A percentile compares a stretch with the other conserved stretches of the same genome.
Conservation (phyloP, 23 tunicate species). For the Phallusia fumigata region DNA sequence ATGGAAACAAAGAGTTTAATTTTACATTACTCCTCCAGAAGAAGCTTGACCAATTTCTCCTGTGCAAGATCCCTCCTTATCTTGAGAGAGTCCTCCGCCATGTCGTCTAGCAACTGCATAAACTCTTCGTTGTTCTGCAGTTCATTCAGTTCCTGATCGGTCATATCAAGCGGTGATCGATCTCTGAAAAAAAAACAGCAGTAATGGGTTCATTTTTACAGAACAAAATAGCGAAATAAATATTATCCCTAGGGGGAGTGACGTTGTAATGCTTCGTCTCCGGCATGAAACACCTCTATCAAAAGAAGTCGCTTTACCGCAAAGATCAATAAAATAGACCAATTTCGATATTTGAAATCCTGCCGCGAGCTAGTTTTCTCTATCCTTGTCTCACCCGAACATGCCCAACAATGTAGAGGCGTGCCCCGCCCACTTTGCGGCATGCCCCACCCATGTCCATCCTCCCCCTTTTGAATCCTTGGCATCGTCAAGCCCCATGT, state of each 20-base stretch:
- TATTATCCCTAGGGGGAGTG: too few species aligned
- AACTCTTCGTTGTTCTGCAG: background rate
- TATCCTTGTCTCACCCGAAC: background rate
- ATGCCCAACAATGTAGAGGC: background rate
- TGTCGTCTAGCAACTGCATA: background rate
- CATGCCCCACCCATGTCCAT: background rate
- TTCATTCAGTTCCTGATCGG: background rate
- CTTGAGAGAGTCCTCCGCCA: background rate
- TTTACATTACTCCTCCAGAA: background rate
- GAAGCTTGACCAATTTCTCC: background rate
- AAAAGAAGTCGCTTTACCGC: too few species aligned
- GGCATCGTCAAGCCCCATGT: background rate
- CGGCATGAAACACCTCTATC: too few species aligned
- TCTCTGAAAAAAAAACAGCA: background rate
- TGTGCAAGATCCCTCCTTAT: background rate
- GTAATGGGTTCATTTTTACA: too few species aligned
- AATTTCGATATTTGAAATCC: too few species aligned
- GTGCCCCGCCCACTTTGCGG: background rate
- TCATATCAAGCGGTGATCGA: background rate
- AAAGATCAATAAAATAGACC: too few species aligned
- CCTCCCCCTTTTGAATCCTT: background rate
- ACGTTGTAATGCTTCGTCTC: too few species aligned
- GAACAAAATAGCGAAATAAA: too few species aligned
- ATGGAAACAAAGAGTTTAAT: too few species aligned
- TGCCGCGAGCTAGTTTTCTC: too few species aligned